Conservation (phyloP, 2,888 invertebrate genomes). For the Branchellion lobata region DNA sequence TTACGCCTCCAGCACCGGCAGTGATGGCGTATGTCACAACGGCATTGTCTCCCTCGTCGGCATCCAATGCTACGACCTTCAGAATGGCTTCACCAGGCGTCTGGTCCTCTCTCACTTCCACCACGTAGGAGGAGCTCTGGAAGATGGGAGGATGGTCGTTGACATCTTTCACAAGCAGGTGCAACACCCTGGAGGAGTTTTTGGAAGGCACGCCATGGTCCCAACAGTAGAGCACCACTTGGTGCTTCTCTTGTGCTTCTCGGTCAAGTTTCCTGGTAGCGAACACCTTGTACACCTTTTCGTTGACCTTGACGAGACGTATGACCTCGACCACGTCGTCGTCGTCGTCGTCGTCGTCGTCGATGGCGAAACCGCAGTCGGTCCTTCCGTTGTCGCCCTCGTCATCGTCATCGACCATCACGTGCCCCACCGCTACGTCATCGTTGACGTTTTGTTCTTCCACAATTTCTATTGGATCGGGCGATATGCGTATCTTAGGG, state of each 20-base stretch:
- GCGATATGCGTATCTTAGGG: constrained; percentile 25
- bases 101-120: constrained; percentile 44
- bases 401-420: constrained; percentile 39
- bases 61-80: constrained; percentile 49
- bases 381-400: constrained; percentile 38
- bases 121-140: constrained; percentile 17
- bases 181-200: constrained; percentile 64
- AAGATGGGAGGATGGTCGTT: constrained; percentile 92
- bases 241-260: constrained; percentile 13
- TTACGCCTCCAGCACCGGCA: too few relatives aligned
- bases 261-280: constrained; percentile 18
- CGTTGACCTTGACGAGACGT: constrained; percentile 1
- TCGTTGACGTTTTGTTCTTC: neutral
- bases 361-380: constrained; percentile 24
- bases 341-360: neutral
- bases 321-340: neutral
- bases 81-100: constrained; percentile 28
- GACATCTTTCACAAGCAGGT: constrained; percentile 75
- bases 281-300: constrained; percentile 19
- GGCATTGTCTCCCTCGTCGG: constrained; percentile 55
- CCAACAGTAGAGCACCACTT: constrained; percentile 30
- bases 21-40: constrained; percentile 46
- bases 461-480: constrained; percentile 28
- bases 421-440: constrained; percentile 30
- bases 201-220: constrained; percentile 33